Evolutionary conservation across 2,888 invertebrate genomes (phyloP), one percentile per base, ranked within the genome.

Genomic region (Xylocampa areola): DNA sequence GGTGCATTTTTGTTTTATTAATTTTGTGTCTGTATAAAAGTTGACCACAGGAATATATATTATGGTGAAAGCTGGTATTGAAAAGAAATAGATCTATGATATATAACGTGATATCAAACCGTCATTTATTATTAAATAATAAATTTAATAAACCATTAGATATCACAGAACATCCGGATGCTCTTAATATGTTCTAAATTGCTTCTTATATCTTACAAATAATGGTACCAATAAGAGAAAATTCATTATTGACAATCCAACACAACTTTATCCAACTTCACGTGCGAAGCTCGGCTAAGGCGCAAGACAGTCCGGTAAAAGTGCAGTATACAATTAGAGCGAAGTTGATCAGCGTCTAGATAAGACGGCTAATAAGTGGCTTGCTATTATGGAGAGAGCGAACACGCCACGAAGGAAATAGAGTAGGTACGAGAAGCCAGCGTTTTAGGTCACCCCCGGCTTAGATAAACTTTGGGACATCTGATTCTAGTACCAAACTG

Each of bases 331-430:
- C 80, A 89, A 91, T 92, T 89, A 91, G 87, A 90, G 85, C 86
- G 84, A 65, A 73, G 77, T 81, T 82, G 91, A 91, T 91, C 82
- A 54, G 70, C 79, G 75, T 63, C 59, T 61, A 72, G 91, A 91
- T 89, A n/a, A n/a, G n/a, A 89, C 77, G 82, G 81, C 81, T 87
- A 87, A 88, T 87, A 82, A 80, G 79, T 77, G 73, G 77, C 70
- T 73, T 61, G 80, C 75, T 77, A 89, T 88, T 85, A 86, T 48
- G 80, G 90, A 87, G 92, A 92, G 89, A 92, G 91, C 79, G 76
- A 73, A 62, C 74, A 63, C 65, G 59, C 64, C 33, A 25, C 44
- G 39, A 50, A 54, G 55, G 59, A 73, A 74, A 70, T 67, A 60
- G 62, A 76, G 62, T 72, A 75, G 49, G 36, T 72, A 75, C 50